Base-by-base conservation (phyloP, 2,113 vertebrate species). In the Theristicus caerulescens region DNA sequence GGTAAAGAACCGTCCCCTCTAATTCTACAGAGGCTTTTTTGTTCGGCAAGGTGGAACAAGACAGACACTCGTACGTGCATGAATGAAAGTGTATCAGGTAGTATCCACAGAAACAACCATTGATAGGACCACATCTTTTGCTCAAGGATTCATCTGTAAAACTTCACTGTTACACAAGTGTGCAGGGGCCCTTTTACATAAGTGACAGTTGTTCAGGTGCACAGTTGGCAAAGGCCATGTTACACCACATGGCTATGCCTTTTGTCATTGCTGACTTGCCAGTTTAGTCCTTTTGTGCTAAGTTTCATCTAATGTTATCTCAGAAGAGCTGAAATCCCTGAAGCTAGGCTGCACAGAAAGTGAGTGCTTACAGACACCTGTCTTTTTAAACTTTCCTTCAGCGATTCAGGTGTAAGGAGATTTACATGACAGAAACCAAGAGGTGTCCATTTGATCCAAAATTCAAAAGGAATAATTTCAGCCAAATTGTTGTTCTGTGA, bases 21-120 rank as follows among this genome's bases (percentile, higher is more conserved):
- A 51, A 47, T 38, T 61, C 16, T 61, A 6, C 11, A 29, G 25
- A 78, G 13, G 18, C 12, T 52, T 24, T 40, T 90, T 83, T 77
- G 16, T 78, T 79, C 31, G 71, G 51, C 42, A 36, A 18, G 19
- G 31, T 74, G 21, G 32, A 70, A 13, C 12, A 84, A 32, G 22
- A 10, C 25, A 58, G 34, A 22, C 2, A 9, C 7, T 61, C 1
- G 0, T 49, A 0, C 8, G 1, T 59, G 14, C 25, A 15, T 29
- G 34, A 78, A 57, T 32, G 15, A 44, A 91, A 61, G 16, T 40
- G 4, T 49, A 4, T 82, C 25, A n/a, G 18, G 26, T 66, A 17
- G 11, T 78, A 49, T 42, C 18, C 19, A 40, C 34, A 61, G 61
- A 82, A 64, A 29, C 29, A 49, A 8, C 6, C 32, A 20, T 29